Evolutionary conservation across 2,113 vertebrate species (phyloP).

Genomic region (Nesogale talazaci): DNA sequence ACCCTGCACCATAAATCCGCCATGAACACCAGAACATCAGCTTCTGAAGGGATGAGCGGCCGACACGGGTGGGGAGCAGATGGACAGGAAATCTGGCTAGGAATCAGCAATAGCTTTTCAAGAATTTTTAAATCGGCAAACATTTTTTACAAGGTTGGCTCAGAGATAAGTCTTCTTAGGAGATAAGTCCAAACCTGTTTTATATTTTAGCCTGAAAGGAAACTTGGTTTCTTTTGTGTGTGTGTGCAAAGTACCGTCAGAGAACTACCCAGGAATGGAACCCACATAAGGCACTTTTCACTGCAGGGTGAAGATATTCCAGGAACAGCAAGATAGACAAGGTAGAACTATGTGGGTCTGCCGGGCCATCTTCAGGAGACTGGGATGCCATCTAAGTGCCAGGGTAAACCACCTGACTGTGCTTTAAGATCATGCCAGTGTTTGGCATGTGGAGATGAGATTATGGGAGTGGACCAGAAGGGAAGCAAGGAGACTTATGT

Average conservation of each 20-base stretch:
- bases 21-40: not conserved
- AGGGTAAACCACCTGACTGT: not conserved
- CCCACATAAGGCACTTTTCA: not conserved
- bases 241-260: constrained; percentile 2
- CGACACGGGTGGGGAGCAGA: not conserved
- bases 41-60: constrained; percentile 65
- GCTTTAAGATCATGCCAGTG: not conserved
- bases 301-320: not conserved
- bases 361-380: not conserved
- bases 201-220: constrained; percentile 40
- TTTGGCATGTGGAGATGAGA: not conserved
- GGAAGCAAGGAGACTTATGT: not conserved
- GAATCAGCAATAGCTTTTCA: constrained; percentile 62
- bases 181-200: constrained; percentile 63
- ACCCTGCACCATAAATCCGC: constrained; percentile 80
- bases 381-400: not conserved
- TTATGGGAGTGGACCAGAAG: not conserved
- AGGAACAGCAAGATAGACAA: not conserved
- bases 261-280: not conserved
- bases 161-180: constrained; percentile 47
- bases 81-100: not conserved
- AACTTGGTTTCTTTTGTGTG: constrained; percentile 39
- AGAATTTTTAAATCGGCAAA: constrained; percentile 67
- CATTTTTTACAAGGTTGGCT: constrained; percentile 59
- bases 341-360: fast-evolving